phyloP scores from a whole-genome alignment of 64 coral and sea anemone species.

The Actinia tenebrosa region DNA sequence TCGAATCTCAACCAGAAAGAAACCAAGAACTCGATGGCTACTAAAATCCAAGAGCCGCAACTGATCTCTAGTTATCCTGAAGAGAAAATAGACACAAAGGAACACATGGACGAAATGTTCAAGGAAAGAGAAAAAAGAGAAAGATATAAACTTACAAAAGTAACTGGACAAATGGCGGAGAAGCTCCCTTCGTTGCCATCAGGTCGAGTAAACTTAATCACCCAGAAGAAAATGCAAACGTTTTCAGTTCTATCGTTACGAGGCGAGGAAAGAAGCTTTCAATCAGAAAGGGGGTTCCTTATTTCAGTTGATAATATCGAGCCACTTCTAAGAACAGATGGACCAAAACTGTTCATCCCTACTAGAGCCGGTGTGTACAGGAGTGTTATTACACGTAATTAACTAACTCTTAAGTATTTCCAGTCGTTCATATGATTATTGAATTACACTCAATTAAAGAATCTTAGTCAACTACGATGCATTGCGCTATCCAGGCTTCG shows the following conservation, averaged over 20 bases:
- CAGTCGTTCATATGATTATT: too few relatives aligned
- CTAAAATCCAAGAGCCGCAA: too few relatives aligned
- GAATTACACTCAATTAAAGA: too few relatives aligned
- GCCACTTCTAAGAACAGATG: neutral
- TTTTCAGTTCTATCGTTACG: neutral
- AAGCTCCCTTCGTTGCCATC: neutral
- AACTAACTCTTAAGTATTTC: too few relatives aligned
- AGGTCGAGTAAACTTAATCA: neutral
- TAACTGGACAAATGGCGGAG: neutral
- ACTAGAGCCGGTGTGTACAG: neutral
- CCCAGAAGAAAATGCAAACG: neutral
- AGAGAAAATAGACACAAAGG: neutral
- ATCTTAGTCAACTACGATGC: too few relatives aligned
- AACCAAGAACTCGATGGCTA: neutral
- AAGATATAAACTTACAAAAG: neutral
- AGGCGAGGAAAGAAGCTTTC: neutral
- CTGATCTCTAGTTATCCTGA: neutral
- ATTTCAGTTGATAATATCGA: neutral
- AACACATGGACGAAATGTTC: neutral
- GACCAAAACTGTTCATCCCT: neutral
- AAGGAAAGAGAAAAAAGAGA: neutral
- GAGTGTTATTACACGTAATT: neutral
- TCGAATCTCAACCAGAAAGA: too few relatives aligned
- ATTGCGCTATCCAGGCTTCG: too few relatives aligned
- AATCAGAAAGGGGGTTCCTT: neutral